These are phyloP conservation scores for Plemyria rubiginata DNA, from an alignment of 2,888 invertebrate genomes.

Conservation along the genomic window DNA sequence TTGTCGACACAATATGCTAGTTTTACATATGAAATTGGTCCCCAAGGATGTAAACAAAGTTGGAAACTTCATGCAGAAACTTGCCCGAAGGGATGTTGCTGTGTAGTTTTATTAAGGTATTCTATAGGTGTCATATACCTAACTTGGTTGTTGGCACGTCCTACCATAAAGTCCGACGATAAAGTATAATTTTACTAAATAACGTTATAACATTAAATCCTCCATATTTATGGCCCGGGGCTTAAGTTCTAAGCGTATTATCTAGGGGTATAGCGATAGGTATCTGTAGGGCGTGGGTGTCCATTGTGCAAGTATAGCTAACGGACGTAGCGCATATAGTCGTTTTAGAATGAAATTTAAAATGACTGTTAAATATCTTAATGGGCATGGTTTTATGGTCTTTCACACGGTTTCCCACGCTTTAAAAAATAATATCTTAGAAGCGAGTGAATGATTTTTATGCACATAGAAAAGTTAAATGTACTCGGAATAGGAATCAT, in stretches of 20 bases:
- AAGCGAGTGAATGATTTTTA: too few species aligned
- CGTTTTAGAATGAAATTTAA: background rate
- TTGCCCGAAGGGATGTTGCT: slow-evolving; percentile 13
- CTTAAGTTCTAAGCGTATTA: slow-evolving; percentile 30
- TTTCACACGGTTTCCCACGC: background rate
- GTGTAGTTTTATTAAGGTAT: slow-evolving; percentile 30
- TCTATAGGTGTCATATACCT: background rate
- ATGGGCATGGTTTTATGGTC: slow-evolving; percentile 1
- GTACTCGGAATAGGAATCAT: too few species aligned
- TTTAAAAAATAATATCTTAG: background rate
- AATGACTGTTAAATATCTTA: background rate
- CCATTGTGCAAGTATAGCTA: slow-evolving; percentile 23
- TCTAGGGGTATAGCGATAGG: slow-evolving; percentile 30
- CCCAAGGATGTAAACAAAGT: slow-evolving; percentile 26
- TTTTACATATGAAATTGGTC: slow-evolving; percentile 25
- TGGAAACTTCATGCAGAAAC: slow-evolving; percentile 22
- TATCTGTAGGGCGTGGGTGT: slow-evolving; percentile 34
- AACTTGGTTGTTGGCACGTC: slow-evolving; percentile 31
- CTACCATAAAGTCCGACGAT: slow-evolving; percentile 34
- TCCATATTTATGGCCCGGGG: slow-evolving; percentile 43
- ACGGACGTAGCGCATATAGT: too few species aligned
- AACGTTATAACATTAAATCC: slow-evolving; percentile 32
- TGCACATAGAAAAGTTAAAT: too few species aligned
- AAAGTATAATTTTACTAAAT: slow-evolving; percentile 42
- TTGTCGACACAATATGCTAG: slow-evolving; percentile 18